A percentile compares a stretch with the other conserved stretches of the same genome.
phyloP scores from a whole-genome alignment of 2,888 invertebrate genomes.

The Thymelicus sylvestris region DNA sequence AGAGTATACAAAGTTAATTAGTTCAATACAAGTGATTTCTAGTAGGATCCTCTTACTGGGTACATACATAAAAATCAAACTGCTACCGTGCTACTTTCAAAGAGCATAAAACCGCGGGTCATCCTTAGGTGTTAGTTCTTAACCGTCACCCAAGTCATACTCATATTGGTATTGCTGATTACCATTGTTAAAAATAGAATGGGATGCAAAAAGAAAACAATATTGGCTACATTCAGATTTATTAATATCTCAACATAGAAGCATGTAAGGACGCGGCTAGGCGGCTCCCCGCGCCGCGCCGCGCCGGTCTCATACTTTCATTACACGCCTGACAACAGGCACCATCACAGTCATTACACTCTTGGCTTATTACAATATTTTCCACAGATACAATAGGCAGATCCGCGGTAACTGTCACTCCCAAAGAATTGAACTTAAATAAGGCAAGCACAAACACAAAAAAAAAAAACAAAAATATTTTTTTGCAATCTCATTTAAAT shows the following conservation, averaged over 20 bases:
- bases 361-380: neutral
- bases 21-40: too few relatives aligned
- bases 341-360: conserved; percentile 25
- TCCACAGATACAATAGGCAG: neutral
- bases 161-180: too few relatives aligned
- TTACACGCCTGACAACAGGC: conserved; percentile 28
- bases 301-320: neutral
- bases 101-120: too few relatives aligned
- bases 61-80: too few relatives aligned
- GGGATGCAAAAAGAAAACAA: conserved; percentile 44
- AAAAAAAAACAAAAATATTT: too few relatives aligned
- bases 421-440: neutral
- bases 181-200: neutral
- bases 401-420: conserved; percentile 1
- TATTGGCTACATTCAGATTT: conserved; percentile 73
- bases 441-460: too few relatives aligned
- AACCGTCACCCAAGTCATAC: too few relatives aligned
- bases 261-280: conserved; percentile 52
- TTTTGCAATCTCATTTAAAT: too few relatives aligned
- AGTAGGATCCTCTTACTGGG: too few relatives aligned
- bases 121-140: too few relatives aligned
- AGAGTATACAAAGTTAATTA: too few relatives aligned
- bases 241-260: conserved; percentile 74
- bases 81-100: too few relatives aligned
- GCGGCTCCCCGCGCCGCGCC: conserved; percentile 15